Conservation (phyloP, 2,888 invertebrate species). For the Agrotis exclamationis region DNA sequence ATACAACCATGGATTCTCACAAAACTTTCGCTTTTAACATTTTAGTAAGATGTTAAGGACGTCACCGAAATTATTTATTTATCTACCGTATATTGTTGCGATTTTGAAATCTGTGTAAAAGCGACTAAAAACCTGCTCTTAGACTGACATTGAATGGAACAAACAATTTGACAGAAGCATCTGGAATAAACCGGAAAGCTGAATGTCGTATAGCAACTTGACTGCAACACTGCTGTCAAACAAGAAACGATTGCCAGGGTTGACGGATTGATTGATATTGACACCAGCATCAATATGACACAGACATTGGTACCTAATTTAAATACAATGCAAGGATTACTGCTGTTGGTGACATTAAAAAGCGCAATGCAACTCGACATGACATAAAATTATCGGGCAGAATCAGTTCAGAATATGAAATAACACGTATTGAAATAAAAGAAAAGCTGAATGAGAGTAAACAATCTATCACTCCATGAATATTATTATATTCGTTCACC, state of each 20-base stretch:
- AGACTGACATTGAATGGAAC: neutral
- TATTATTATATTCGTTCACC: constrained; percentile 57
- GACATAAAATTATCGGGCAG: constrained; percentile 7
- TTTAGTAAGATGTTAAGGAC: neutral
- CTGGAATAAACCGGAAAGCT: neutral
- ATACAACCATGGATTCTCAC: too few species aligned
- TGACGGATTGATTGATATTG: constrained; percentile 55
- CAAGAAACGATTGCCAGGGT: neutral
- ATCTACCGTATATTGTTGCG: too few species aligned
- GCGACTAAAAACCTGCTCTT: neutral
- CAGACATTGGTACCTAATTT: constrained; percentile 37
- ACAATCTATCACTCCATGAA: constrained; percentile 45
- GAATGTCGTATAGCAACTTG: constrained; percentile 1
- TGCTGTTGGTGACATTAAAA: constrained; percentile 38
- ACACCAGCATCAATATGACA: constrained; percentile 34
- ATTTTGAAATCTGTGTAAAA: neutral
- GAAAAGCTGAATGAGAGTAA: constrained; percentile 20
- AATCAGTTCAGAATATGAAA: constrained; percentile 28
- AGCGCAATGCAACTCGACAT: constrained; percentile 12
- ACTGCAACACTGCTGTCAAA: neutral
- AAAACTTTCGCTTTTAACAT: too few species aligned
- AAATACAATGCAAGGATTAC: constrained; percentile 50
- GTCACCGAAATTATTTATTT: neutral
- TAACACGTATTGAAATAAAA: constrained; percentile 20
- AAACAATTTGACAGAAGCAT: neutral